A percentile compares a stretch with the other conserved stretches of the same genome.
Conservation (phyloP, 2,888 invertebrate genomes). For the Ormyrus labotus region DNA sequence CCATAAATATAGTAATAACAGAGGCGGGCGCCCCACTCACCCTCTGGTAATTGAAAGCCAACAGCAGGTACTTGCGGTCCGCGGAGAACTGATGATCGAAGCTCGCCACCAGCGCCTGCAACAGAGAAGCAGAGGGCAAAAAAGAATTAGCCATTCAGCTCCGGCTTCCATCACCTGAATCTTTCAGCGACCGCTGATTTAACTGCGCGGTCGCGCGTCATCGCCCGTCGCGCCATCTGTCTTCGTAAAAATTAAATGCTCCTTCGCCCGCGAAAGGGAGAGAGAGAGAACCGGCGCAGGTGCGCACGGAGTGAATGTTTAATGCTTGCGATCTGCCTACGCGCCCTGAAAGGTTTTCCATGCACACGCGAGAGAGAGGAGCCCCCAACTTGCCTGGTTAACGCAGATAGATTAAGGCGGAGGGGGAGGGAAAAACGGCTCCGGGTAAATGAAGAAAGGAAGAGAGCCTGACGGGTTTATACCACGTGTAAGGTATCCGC, state of each 20-base stretch:
- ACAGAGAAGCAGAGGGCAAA: slow-evolving; percentile 48
- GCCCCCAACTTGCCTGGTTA: neutral
- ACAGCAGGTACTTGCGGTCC: slow-evolving; percentile 81
- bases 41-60: slow-evolving; percentile 81
- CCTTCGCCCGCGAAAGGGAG: neutral
- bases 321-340: slow-evolving; percentile 24
- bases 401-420: slow-evolving; percentile 25
- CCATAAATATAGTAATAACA: slow-evolving; percentile 42
- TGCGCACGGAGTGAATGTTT: slow-evolving; percentile 46
- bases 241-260: slow-evolving; percentile 33
- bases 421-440: neutral
- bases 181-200: slow-evolving; percentile 20
- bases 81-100: slow-evolving; percentile 81
- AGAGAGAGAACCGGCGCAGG: slow-evolving; percentile 11
- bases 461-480: slow-evolving; percentile 38
- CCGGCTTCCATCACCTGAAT: no score
- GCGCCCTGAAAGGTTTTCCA: slow-evolving; percentile 40
- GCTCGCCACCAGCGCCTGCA: slow-evolving; percentile 73
- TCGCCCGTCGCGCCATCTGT: neutral
- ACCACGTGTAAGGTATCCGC: neutral
- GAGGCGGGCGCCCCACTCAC: slow-evolving; percentile 71
- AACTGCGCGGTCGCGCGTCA: slow-evolving; percentile 25
- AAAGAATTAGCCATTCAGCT: no score
- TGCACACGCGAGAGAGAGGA: slow-evolving; percentile 14
- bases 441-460: slow-evolving; percentile 3